phyloP scores from a whole-genome alignment of 2,888 invertebrate genomes.

The Aquatica leii region DNA sequence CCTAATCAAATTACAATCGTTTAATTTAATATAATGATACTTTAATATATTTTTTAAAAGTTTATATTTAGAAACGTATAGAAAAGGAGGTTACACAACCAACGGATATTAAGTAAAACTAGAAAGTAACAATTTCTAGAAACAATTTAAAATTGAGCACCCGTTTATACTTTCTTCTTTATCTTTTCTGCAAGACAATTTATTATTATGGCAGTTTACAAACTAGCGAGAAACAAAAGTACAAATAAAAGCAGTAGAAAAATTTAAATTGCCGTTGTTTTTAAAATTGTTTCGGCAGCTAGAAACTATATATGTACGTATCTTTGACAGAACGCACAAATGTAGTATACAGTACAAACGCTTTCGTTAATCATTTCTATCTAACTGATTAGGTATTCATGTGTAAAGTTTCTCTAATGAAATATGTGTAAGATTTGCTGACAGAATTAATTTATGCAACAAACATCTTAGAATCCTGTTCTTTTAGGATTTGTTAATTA shows the following conservation, averaged over 20 bases:
- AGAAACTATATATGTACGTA: constrained; percentile 21
- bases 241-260: constrained; percentile 30
- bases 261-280: constrained; percentile 36
- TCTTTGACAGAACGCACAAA: background rate
- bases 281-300: constrained; percentile 24
- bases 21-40: too few relatives aligned
- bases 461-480: background rate
- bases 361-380: too few relatives aligned
- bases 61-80: too few relatives aligned
- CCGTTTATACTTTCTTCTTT: constrained; percentile 21
- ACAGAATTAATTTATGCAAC: too few relatives aligned
- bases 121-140: constrained; percentile 18
- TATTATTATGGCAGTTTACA: constrained; percentile 25
- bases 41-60: too few relatives aligned
- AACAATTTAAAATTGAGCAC: constrained; percentile 28
- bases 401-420: too few relatives aligned
- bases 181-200: constrained; percentile 27
- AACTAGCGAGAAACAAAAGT: constrained; percentile 24
- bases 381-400: too few relatives aligned
- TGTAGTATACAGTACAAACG: too few relatives aligned
- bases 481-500: constrained; percentile 17
- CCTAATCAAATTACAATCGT: too few relatives aligned
- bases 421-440: too few relatives aligned
- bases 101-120: constrained; percentile 11
- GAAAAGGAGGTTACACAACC: constrained; percentile 6